A percentile compares a stretch with the other conserved stretches of the same genome.
These are phyloP conservation scores for Hermatobates lingyangjiaoensis DNA, from an alignment of 1,140 invertebrate species.

Conservation along the genomic window DNA sequence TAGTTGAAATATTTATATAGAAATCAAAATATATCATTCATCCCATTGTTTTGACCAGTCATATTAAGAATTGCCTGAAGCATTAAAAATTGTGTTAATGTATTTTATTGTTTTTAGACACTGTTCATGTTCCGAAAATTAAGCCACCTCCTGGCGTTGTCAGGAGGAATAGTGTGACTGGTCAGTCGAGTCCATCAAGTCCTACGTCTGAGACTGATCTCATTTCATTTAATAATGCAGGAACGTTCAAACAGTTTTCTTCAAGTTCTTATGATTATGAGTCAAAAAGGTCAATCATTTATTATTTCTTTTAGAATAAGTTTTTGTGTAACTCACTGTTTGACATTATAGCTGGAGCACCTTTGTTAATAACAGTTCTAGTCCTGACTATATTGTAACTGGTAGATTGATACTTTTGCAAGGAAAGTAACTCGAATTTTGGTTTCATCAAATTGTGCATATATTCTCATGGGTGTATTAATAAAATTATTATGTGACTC, in stretches of 20 bases:
- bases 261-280: not conserved
- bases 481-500: too few relatives aligned
- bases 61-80: not conserved
- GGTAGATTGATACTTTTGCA: too few relatives aligned
- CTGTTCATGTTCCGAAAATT: conserved; percentile 11
- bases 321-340: not conserved
- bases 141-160: conserved; percentile 15
- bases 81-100: not conserved
- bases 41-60: not conserved
- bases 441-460: too few relatives aligned
- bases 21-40: not conserved
- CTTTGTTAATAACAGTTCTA: too few relatives aligned
- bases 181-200: conserved; percentile 5
- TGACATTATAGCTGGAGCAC: not conserved
- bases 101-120: conserved; percentile 8
- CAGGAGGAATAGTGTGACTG: conserved; percentile 12
- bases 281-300: not conserved
- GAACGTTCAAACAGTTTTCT: conserved; percentile 1
- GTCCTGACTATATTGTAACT: too few relatives aligned
- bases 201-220: conserved; percentile 11
- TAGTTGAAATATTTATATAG: not conserved
- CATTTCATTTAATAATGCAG: conserved; percentile 17
- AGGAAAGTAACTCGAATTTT: too few relatives aligned
- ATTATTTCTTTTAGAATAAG: conserved; percentile 18
- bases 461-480: too few relatives aligned